Percentiles rank a stretch among this genome's conserved stretches.
phyloP scores from a whole-genome alignment of 2,113 vertebrate species.

The Corydoras sp. region DNA sequence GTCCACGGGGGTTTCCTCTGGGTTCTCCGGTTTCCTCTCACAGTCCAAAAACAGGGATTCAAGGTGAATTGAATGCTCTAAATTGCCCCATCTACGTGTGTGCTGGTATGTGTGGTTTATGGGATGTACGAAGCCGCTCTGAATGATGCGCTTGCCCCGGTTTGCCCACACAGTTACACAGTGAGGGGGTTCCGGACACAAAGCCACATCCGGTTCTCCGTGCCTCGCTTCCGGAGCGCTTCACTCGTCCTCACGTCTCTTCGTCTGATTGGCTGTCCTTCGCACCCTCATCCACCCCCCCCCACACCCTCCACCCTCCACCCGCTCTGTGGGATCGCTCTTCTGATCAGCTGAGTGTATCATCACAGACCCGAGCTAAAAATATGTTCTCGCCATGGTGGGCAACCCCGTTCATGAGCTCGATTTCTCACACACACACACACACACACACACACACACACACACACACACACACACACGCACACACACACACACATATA shows the following conservation, averaged over 20 bases:
- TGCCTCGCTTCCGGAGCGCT: background rate
- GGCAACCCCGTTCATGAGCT: background rate
- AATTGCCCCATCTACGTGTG: too few species aligned
- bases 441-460: background rate
- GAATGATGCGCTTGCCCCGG: background rate
- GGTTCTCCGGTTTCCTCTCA: too few species aligned
- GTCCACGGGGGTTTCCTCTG: too few species aligned
- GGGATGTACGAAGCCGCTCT: too few species aligned
- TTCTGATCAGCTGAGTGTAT: background rate
- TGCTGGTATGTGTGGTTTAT: too few species aligned
- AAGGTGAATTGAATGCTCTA: too few species aligned
- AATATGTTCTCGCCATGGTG: background rate
- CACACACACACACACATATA: too few species aligned
- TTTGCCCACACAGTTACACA: slow-evolving; percentile 10
- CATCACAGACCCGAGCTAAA: slow-evolving; percentile 6
- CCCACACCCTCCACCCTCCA: slow-evolving; percentile 21
- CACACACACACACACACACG: background rate
- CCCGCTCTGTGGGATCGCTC: slow-evolving; percentile 6
- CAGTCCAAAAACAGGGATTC: too few species aligned
- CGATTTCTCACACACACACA: background rate
- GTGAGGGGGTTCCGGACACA: background rate
- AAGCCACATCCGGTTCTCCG: slow-evolving; percentile 19
- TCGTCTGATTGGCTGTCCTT: background rate
- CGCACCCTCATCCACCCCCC: background rate
- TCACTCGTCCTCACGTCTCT: slow-evolving; percentile 7